Base-by-base conservation (phyloP, 2,888 invertebrate genomes). In the Bibio marci region DNA sequence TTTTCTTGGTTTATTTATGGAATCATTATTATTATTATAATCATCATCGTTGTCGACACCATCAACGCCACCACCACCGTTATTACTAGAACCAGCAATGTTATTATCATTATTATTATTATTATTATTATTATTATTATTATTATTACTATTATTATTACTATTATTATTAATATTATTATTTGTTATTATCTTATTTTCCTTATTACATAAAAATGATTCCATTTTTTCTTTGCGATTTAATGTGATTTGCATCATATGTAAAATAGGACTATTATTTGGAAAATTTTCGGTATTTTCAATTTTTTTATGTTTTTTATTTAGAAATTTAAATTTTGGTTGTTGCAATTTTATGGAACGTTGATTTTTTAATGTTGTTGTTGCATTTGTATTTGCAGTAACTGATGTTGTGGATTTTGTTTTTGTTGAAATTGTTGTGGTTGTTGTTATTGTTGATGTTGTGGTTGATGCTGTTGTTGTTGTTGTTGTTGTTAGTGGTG, bases 211-310 rank as follows among this genome's bases (percentile, higher is more conserved):
- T 35, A 61, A 47, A 7, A 58, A 52, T 13, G 53, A 48, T 4
- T 54, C 45, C 1, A 69, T 69, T 39, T 66, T 53, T 46, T 72
- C 72, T 45, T 70, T 63, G 17, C 72, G 72, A 48, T 72, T 72
- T 37, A 67, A 57, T 18, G 57, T 38, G 11, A 38, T 38, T 32
- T 38, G 38, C 38, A 38, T 38, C 38, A 38, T 38, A 25, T 38
- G 38, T 25, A 38, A 32, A 30, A 38, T 38, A 7, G 38, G 38
- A 38, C 38, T 38, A 18, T 38, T 38, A 19, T 8, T n/a, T 14
- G 15, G 10, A 11, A 32, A 15, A 14, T 32, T 14, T 10, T 32
- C 32, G 3, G 14, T 10, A 32, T 32, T 4, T n/a, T n/a, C 17
- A 3, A 32, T 14, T 17, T 14, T 14, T 14, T 32, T 14, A 5